Percentiles rank a stretch among this genome's conserved stretches.
phyloP scores from a whole-genome alignment of 2,113 vertebrate genomes.

The Mystacornis crossleyi region DNA sequence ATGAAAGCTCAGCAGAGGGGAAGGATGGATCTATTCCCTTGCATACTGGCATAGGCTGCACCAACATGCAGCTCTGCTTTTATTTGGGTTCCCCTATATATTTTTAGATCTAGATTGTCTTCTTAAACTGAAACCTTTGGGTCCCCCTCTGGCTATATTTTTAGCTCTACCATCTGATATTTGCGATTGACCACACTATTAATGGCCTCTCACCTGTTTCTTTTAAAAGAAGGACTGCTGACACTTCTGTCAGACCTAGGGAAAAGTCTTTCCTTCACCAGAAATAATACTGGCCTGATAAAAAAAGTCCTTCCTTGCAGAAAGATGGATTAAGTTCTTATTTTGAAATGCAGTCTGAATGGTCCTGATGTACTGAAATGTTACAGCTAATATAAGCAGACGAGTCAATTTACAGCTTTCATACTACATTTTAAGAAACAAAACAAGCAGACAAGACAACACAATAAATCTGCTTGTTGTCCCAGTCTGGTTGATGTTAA shows the following conservation, averaged over 20 bases:
- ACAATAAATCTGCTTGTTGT: conserved; percentile 44
- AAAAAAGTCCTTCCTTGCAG: conserved; percentile 1
- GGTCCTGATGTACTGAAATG: conserved; percentile 29
- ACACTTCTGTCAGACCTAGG: neutral
- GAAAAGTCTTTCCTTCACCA: neutral
- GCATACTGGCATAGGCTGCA: neutral
- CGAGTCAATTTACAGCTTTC: conserved; percentile 67
- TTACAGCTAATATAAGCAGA: conserved; percentile 61
- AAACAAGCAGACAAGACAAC: conserved; percentile 38
- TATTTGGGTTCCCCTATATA: neutral
- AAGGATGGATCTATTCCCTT: neutral
- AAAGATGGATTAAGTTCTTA: conserved; percentile 28
- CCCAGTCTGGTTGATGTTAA: conserved; percentile 26
- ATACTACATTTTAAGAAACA: conserved; percentile 52
- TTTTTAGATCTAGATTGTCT: neutral
- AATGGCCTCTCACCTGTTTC: neutral
- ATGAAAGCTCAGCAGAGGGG: neutral
- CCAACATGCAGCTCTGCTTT: neutral
- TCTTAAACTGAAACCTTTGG: neutral
- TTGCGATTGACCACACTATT: neutral
- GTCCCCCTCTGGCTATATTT: neutral
- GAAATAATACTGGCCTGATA: neutral
- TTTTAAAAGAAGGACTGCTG: neutral
- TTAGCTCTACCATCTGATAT: neutral
- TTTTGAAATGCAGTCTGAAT: conserved; percentile 39